Conservation (phyloP, 2,113 vertebrate genomes). For the Tragelaphus buxtoni region DNA sequence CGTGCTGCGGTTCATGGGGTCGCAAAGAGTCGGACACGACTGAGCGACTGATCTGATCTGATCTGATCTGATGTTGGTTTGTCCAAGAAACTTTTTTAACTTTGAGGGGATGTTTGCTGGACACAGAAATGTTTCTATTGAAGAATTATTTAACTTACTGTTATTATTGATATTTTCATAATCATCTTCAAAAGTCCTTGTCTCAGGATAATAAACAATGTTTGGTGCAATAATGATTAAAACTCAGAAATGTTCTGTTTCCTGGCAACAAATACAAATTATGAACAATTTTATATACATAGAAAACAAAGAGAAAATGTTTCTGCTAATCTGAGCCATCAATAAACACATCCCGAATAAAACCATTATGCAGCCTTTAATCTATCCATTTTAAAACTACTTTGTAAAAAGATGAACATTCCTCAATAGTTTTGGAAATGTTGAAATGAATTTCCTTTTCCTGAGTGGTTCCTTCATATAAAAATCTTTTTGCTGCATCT, state of each 20-base stretch:
- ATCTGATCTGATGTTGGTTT: no score
- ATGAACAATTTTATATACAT: background rate
- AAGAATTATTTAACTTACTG: background rate
- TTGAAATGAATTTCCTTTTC: background rate
- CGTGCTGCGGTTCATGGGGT: no score
- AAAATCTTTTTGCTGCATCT: background rate
- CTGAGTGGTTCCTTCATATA: background rate
- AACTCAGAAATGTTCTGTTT: background rate
- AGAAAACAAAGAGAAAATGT: background rate
- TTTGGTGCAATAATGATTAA: background rate
- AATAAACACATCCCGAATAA: background rate
- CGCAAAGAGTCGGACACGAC: no score
- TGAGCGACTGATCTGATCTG: no score
- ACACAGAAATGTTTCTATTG: background rate
- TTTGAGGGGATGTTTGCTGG: background rate
- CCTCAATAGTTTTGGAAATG: background rate
- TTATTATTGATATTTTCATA: background rate
- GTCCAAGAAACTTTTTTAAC: background rate
- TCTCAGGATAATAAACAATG: background rate
- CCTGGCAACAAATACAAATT: background rate
- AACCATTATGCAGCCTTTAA: background rate
- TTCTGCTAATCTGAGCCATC: background rate
- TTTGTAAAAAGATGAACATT: background rate
- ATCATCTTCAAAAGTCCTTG: background rate
- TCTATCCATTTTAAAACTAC: background rate